Evolutionary conservation across 2,113 vertebrate genomes (phyloP), one percentile per base, ranked within the genome.

Genomic region (Pseudolaguvia tuberculata): DNA sequence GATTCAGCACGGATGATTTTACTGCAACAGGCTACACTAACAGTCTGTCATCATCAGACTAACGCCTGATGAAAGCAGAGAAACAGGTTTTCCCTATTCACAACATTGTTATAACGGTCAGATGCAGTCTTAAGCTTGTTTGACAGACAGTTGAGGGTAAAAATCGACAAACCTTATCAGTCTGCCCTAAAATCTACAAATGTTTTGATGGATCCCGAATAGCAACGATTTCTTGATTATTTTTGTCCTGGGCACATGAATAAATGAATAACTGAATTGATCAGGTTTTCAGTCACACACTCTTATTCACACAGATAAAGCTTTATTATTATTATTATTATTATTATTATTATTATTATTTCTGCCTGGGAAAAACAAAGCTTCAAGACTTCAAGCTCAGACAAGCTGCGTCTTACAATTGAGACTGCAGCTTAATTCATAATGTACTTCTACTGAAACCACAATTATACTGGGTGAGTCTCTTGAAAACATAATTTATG

Each of bases 31-130:
- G 52, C 50, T 74, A 42, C 25, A 23, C 51, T 58, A 59, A 76
- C 42, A 21, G 18, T 0, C 23, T 67, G 73, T 75, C 73, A 58
- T 31, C 48, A 17, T 35, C 27, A 50, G 63, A 68, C 47, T 1
- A 50, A 58, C 69, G 53, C 8, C 20, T 14, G 56, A 51, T 70
- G 42, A 76, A 76, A 58, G 39, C 74, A 61, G 74, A 76, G 66
- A 39, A 76, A 59, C 45, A 8, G 23, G 27, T 20, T 20, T 42
- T 68, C 65, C 10, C 63, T 55, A 59, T 51, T 76, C 45, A 51
- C 10, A 27, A 56, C 61, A 42, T 42, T 70, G 74, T 61, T 76
- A 69, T 61, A 47, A 70, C 65, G 66, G 61, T 70, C 55, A 76
- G 65, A 70, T 57, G 25, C 63, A 51, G 48, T 42, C 39, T 35